A percentile compares a stretch with the other conserved stretches of the same genome.
Evolutionary conservation across 37 sponge, comb jelly and placozoan genomes (phyloP).

Genomic region (Tethya wilhelma): DNA sequence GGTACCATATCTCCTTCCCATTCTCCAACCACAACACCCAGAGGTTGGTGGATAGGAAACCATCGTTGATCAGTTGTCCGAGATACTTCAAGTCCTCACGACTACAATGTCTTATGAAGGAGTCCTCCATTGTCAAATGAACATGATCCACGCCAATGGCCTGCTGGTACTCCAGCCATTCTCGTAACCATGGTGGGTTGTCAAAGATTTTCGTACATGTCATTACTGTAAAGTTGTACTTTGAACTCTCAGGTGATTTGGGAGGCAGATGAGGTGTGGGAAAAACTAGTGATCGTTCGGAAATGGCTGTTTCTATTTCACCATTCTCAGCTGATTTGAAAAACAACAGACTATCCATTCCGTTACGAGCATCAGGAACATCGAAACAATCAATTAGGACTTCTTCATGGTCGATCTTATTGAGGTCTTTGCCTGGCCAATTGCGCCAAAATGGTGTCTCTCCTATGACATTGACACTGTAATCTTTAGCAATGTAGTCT

Average conservation of each 20-base stretch:
- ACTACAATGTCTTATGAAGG: neutral
- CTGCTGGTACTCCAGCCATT: constrained; percentile 27
- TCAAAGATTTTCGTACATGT: constrained; percentile 19
- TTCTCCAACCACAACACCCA: neutral
- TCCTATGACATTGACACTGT: constrained; percentile 1
- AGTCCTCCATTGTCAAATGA: constrained; percentile 10
- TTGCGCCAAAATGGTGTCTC: constrained; percentile 21
- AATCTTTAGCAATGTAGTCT: neutral
- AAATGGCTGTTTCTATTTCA: constrained; percentile 1
- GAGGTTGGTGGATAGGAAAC: constrained; percentile 17
- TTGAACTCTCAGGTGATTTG: neutral
- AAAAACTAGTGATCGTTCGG: constrained; percentile 23
- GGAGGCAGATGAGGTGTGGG: constrained; percentile 8
- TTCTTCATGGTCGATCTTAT: constrained; percentile 23
- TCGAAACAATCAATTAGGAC: constrained; percentile 19
- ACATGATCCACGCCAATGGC: constrained; percentile 27
- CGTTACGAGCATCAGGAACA: constrained; percentile 3
- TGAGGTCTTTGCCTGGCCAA: neutral
- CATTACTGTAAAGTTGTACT: constrained; percentile 10
- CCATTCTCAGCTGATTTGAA: neutral
- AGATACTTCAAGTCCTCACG: neutral
- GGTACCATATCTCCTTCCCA: constrained; percentile 16
- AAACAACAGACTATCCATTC: neutral
- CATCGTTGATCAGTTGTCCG: constrained; percentile 11
- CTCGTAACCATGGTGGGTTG: constrained; percentile 13